These are phyloP conservation scores for Deroplatys truncata DNA, from an alignment of 2,888 invertebrate genomes.

Conservation along the genomic window DNA sequence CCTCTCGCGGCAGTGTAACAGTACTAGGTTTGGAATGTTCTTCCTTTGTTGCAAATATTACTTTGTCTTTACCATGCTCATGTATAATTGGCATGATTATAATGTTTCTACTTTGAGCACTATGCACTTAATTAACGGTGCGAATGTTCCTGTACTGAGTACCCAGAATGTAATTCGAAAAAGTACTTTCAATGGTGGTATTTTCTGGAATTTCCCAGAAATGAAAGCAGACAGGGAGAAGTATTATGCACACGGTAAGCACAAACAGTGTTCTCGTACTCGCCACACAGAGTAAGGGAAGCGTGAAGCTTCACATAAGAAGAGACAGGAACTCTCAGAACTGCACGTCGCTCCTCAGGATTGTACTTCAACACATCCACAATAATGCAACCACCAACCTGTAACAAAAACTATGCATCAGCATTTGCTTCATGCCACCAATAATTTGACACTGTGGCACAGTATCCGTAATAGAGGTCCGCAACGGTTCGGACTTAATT, in stretches of 20 bases:
- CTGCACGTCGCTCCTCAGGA: conserved; percentile 44
- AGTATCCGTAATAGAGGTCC: too few species aligned
- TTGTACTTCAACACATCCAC: conserved; percentile 58
- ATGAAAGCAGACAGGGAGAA: conserved; percentile 44
- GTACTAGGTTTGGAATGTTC: conserved; percentile 71
- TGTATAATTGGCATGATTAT: conserved; percentile 35
- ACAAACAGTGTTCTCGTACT: conserved; percentile 49
- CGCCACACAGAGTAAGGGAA: conserved; percentile 52
- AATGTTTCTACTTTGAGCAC: neutral
- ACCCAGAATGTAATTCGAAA: too few species aligned
- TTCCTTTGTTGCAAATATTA: conserved; percentile 77
- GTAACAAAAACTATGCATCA: conserved; percentile 18
- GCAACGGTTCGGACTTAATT: too few species aligned
- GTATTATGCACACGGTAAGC: conserved; percentile 53
- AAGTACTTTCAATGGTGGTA: conserved; percentile 32
- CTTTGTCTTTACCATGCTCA: conserved; percentile 68
- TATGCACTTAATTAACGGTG: neutral
- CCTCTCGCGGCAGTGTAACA: conserved; percentile 65
- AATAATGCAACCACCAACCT: conserved; percentile 47
- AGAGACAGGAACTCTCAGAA: conserved; percentile 53
- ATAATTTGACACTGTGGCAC: too few species aligned
- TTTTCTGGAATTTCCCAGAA: conserved; percentile 39
- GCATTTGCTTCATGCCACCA: too few species aligned
- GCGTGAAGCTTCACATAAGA: conserved; percentile 55
- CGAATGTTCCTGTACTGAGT: neutral